phyloP scores from a whole-genome alignment of 2,888 invertebrate genomes.

The Argyresthia goedartella region DNA sequence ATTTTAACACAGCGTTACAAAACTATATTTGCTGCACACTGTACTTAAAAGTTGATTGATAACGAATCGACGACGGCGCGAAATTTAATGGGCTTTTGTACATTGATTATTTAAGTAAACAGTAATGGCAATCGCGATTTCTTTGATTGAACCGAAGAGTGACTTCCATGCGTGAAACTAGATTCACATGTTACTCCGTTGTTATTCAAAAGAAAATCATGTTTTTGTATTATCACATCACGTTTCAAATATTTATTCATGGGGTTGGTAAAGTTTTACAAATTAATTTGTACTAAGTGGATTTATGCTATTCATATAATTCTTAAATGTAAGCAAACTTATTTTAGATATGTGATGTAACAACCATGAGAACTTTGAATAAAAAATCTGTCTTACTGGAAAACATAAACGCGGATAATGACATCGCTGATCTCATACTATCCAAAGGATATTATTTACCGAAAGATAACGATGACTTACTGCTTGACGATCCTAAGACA shows the following conservation, averaged over 20 bases:
- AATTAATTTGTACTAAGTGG: neutral
- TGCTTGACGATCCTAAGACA: no score
- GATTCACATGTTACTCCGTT: conserved; percentile 7
- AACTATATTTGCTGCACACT: no score
- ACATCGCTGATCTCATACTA: conserved; percentile 34
- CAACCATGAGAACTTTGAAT: conserved; percentile 24
- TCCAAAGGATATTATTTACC: conserved; percentile 38
- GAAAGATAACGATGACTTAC: conserved; percentile 23
- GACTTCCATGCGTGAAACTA: conserved; percentile 38
- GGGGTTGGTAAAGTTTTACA: neutral
- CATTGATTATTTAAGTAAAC: conserved; percentile 40
- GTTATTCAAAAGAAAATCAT: neutral
- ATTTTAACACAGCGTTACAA: no score
- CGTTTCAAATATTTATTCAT: neutral
- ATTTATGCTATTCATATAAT: neutral
- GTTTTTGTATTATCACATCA: no score
- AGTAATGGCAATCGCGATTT: conserved; percentile 20
- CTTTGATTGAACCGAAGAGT: conserved; percentile 20
- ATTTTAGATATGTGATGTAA: conserved; percentile 22
- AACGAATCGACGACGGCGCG: conserved; percentile 8
- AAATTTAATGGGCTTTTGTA: conserved; percentile 46
- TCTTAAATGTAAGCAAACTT: neutral
- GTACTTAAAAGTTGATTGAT: no score
- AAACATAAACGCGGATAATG: conserved; percentile 25
- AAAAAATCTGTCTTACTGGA: conserved; percentile 21